Evolutionary conservation across 2,797 vertebrate genomes (phyloP).

Genomic region (Sebastes variabilis): DNA sequence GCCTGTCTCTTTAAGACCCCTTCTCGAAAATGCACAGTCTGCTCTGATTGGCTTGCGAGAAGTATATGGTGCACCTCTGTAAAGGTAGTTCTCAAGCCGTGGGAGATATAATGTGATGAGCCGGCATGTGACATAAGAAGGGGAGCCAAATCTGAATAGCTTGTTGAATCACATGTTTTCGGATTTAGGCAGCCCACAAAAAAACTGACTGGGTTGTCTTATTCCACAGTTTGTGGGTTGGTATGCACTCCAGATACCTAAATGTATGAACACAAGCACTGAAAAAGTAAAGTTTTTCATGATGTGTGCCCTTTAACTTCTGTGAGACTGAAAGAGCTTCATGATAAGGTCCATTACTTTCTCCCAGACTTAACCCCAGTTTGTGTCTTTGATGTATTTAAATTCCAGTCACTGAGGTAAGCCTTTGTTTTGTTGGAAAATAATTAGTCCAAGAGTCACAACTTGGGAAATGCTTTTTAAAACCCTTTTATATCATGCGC

Average conservation of each 20-base stretch:
- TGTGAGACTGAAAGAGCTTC: neutral
- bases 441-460: neutral
- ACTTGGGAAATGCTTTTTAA: neutral
- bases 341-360: neutral
- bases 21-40: no score
- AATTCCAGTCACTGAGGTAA: neutral
- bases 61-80: no score
- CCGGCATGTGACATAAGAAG: no score
- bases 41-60: no score
- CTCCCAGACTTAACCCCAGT: neutral
- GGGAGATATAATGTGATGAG: rapidly evolving
- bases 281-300: neutral
- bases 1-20: no score
- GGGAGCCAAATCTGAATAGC: no score
- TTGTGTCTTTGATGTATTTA: neutral
- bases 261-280: no score
- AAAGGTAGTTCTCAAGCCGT: no score
- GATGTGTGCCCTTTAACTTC: neutral
- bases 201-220: no score
- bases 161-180: no score
- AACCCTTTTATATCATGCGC: neutral
- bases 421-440: neutral
- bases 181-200: no score
- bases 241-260: rapidly evolving
- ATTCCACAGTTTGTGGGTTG: no score